Base-by-base conservation (phyloP, 2,113 vertebrate species). In the Takifugu flavidus region DNA sequence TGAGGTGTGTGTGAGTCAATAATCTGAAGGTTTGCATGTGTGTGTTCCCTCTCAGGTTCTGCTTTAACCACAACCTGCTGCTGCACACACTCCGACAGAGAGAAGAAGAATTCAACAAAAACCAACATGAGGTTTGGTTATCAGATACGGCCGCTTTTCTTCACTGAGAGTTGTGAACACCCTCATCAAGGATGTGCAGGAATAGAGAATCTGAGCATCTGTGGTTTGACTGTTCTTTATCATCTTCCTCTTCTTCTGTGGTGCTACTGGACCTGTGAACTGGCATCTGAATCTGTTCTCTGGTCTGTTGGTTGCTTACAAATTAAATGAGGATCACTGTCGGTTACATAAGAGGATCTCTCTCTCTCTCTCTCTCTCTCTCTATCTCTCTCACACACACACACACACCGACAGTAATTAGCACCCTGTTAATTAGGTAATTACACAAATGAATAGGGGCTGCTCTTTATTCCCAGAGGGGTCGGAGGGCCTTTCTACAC, bases 381-480 rank as follows among this genome's bases (percentile, higher is more conserved):
- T 20, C 20, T 20, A 74, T 20, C 20, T 20, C 53, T 70, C 71
- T 76, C 44, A 61, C 67, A 29, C 63, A 77, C 67, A 29, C 63
- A 77, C 82, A 80, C 76, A 87, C 80, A 89, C 31, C 84, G 80
- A 87, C 80, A 89, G 87, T 90, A 89, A 92, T 92, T 90, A 90
- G 87, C 88, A 74, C 78, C 83, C 80, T 87, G 88, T 88, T 91
- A 91, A 92, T 92, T 87, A 87, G 87, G 82, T 89, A 89, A 90
- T 91, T 89, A 89, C 88, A 83, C 87, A 84, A 89, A 89, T 89
- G 85, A 90, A 89, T 74, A 77, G 83, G 77, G 82, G 83, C 83
- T 75, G 70, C 82, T 86, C 76, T 78, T 74, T 52, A 75, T 85
- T 88, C 82, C 72, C 80, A 82, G 82, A 71, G 51, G 53, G 72